Conservation (phyloP, 2,888 invertebrate species). For the Lithophane socia region DNA sequence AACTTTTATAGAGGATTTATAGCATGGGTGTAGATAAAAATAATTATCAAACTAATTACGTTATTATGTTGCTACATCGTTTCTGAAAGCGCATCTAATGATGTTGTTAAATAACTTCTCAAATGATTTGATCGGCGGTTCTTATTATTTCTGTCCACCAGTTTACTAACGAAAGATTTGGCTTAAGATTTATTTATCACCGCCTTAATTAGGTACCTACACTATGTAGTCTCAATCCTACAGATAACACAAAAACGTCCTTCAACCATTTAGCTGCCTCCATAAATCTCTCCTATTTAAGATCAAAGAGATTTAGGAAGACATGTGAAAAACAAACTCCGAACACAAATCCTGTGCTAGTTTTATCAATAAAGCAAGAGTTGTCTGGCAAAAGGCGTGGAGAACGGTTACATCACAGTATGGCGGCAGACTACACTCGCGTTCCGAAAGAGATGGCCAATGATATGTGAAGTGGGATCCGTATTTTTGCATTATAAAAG, state of each 20-base stretch:
- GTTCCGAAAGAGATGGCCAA: conserved; percentile 9
- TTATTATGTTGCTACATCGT: no score
- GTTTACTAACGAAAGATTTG: no score
- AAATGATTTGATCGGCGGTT: no score
- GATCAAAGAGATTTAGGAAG: conserved; percentile 48
- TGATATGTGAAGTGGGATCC: conserved; percentile 27
- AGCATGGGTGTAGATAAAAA: no score
- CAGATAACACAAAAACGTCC: not conserved
- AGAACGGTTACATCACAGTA: conserved; percentile 36
- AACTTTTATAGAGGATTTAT: no score
- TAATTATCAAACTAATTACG: no score
- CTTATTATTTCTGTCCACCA: no score
- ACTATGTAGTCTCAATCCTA: not conserved
- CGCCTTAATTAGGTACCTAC: no score
- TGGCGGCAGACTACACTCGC: not conserved
- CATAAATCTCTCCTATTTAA: conserved; percentile 36
- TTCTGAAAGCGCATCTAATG: no score
- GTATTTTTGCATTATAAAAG: conserved; percentile 5
- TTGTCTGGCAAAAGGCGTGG: conserved; percentile 20
- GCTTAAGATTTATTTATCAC: no score
- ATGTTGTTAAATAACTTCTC: no score
- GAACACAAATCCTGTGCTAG: conserved; percentile 27
- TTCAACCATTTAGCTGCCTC: conserved; percentile 19
- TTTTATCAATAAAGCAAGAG: conserved; percentile 52
- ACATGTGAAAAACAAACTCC: conserved; percentile 41